phyloP scores from a whole-genome alignment of 2,888 invertebrate species.

The Mantis religiosa region DNA sequence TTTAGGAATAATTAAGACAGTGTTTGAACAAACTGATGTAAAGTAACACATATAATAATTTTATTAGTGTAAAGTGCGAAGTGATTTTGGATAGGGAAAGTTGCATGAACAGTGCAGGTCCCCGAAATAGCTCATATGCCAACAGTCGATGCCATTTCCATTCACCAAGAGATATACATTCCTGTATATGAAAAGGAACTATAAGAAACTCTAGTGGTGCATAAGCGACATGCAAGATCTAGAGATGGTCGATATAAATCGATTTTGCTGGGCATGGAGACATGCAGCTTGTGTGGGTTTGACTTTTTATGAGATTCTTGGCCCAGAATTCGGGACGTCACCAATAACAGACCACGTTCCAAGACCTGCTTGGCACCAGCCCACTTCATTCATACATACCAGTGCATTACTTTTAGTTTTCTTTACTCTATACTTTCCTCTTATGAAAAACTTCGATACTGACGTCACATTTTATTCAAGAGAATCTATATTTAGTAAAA shows the following conservation, averaged over 20 bases:
- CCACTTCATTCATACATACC: background rate
- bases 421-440: background rate
- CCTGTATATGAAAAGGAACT: background rate
- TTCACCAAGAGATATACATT: no score
- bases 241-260: background rate
- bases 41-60: no score
- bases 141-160: no score
- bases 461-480: no score
- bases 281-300: background rate
- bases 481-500: no score
- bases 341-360: background rate
- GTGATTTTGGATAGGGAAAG: no score
- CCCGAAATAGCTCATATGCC: no score
- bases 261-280: background rate
- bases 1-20: no score
- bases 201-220: background rate
- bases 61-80: no score
- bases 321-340: background rate
- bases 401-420: background rate
- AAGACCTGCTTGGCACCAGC: background rate
- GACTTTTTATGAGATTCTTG: background rate
- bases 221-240: background rate
- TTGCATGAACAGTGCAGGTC: no score
- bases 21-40: no score
- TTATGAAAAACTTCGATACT: background rate